Evolutionary conservation across 2,113 vertebrate species (phyloP), one percentile per base, ranked within the genome.

Genomic region (Chaetops frenatus): DNA sequence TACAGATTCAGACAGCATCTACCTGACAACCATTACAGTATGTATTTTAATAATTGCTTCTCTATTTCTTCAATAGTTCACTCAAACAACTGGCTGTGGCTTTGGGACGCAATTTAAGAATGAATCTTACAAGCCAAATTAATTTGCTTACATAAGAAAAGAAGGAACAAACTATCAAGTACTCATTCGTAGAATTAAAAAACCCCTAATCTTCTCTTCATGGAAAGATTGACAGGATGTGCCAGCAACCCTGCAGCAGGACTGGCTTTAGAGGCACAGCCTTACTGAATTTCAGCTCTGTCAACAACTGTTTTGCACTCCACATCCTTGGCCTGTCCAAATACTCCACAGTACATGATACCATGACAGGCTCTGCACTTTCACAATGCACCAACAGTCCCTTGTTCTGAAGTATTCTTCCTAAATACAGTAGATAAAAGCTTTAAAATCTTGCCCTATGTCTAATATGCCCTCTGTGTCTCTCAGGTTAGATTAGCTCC

Each of bases 281-380:
- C 19, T 45, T 14, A 18, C 22, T 69, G 53, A 57, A 76, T 85
- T 74, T 67, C n/a, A 69, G 74, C 22, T 66, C 33, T 56, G 25
- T 24, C n/a, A 65, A 45, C 38, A 53, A 27, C 8, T 0, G 0
- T 17, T 58, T 4, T 6, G 14, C 53, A 33, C 4, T 28, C 38
- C 1, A 4, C 38, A 17, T 36, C 45, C 24, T 35, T 11, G 57
- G 42, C 57, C 42, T 28, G 8, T 4, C 25, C 79, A 69, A 50
- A 4, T 5, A 27, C 16, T 23, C 28, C 42, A 10, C 0, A 13
- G 16, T 2, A 33, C 25, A 3, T 0, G 1, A 31, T 2, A 24
- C 15, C 23, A n/a, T 0, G 0, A 36, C 27, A 64, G 42, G 38
- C 57, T 64, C 44, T 54, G 53, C 44, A 69, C 17, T 4, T 1